Conservation (phyloP, 2,888 invertebrate species). For the Cloeon dipterum region DNA sequence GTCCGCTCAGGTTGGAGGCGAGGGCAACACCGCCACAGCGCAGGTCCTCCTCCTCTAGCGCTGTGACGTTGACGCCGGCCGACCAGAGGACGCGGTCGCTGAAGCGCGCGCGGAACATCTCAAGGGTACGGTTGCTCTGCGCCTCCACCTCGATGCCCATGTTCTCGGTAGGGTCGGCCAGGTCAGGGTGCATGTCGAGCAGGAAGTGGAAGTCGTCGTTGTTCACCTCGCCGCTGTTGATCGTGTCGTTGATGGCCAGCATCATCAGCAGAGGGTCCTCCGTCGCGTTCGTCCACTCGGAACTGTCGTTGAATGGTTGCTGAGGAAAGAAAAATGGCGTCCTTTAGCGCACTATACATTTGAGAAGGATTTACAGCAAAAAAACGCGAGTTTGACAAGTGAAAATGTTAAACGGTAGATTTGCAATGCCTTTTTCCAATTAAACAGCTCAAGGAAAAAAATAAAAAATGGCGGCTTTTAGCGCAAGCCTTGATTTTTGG, state of each 20-base stretch:
- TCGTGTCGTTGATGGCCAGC: not conserved
- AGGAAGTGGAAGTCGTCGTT: conserved; percentile 18
- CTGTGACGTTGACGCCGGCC: conserved; percentile 47
- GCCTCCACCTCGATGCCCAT: conserved; percentile 54
- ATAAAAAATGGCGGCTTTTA: too few species aligned
- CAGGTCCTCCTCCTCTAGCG: conserved; percentile 46
- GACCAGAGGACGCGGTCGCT: conserved; percentile 34
- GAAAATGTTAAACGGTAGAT: too few species aligned
- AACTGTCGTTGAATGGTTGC: too few species aligned
- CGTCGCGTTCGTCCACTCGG: too few species aligned
- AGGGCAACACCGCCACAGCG: conserved; percentile 50
- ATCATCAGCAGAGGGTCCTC: too few species aligned
- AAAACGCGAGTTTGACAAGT: too few species aligned
- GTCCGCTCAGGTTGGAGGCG: conserved; percentile 28
- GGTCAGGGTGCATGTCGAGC: conserved; percentile 47
- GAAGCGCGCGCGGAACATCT: conserved; percentile 28
- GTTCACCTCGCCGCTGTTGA: not conserved
- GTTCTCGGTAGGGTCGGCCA: conserved; percentile 50
- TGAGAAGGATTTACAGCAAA: too few species aligned
- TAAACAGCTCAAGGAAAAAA: too few species aligned
- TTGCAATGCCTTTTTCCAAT: too few species aligned
- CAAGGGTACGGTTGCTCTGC: conserved; percentile 41
- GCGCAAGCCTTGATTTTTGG: too few species aligned
- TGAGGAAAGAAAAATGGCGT: too few species aligned
- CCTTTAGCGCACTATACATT: too few species aligned